phyloP scores from a whole-genome alignment of 2,113 vertebrate species.

The Alligator mississippiensis region DNA sequence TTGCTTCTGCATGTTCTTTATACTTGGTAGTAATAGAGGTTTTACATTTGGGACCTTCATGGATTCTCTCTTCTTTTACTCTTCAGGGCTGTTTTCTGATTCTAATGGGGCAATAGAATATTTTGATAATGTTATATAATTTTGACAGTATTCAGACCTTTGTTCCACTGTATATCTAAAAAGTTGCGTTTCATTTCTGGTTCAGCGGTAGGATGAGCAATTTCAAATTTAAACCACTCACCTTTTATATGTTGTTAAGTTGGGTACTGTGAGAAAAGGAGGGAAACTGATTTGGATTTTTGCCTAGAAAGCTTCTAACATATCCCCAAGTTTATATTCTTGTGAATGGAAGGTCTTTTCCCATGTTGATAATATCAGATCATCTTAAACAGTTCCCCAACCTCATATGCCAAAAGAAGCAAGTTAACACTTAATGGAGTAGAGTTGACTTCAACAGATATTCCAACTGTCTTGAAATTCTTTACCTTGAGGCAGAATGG shows the following conservation, averaged over 20 bases:
- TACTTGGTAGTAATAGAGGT: neutral
- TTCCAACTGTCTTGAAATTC: neutral
- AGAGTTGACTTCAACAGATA: neutral
- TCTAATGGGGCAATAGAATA: neutral
- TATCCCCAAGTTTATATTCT: neutral
- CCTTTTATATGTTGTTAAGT: neutral
- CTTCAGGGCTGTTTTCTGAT: neutral
- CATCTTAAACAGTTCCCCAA: neutral
- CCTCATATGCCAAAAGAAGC: neutral
- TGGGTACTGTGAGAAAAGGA: neutral
- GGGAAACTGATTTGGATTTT: neutral
- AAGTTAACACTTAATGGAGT: neutral
- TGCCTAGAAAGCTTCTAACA: neutral
- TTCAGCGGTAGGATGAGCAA: neutral
- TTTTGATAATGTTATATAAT: neutral
- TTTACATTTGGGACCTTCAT: neutral
- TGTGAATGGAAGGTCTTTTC: neutral
- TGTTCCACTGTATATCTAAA: neutral
- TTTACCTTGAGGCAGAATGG: neutral
- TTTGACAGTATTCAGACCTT: accelerated
- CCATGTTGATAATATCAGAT: neutral
- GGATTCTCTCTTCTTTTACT: neutral
- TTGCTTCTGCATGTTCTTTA: neutral
- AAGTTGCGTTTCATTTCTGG: neutral
- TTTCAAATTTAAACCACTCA: neutral